These are phyloP conservation scores for Neopelma chrysocephalum DNA, from an alignment of 2,797 vertebrate species.

Conservation along the genomic window DNA sequence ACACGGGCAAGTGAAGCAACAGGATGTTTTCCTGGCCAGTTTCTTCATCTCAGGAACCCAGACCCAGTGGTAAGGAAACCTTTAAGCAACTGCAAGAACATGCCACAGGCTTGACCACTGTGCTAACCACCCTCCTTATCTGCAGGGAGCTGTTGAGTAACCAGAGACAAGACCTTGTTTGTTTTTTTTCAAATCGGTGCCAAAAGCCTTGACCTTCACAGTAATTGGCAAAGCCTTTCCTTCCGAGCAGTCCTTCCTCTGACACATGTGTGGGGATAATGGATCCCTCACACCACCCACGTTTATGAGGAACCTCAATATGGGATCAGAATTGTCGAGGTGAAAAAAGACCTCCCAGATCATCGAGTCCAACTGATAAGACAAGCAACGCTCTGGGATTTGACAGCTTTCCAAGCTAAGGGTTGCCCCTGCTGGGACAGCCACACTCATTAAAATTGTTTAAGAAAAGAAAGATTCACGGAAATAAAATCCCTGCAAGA, in stretches of 20 bases:
- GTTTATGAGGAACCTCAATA: fast-evolving
- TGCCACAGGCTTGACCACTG: neutral
- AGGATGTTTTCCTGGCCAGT: constrained; percentile 12
- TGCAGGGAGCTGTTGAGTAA: constrained; percentile 28
- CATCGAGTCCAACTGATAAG: neutral
- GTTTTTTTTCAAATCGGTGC: constrained; percentile 4
- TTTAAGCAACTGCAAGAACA: neutral
- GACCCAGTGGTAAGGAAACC: neutral
- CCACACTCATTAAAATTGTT: neutral
- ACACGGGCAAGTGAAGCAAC: neutral
- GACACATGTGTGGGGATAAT: fast-evolving
- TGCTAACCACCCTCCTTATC: neutral
- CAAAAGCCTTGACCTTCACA: neutral
- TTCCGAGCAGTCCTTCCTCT: neutral
- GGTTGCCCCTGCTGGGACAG: neutral
- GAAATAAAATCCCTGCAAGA: neutral
- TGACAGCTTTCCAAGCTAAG: neutral
- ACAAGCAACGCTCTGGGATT: neutral
- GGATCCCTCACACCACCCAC: fast-evolving
- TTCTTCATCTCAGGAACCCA: neutral
- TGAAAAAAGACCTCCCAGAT: neutral
- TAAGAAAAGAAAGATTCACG: neutral
- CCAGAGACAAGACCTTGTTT: neutral
- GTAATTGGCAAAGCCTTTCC: neutral
- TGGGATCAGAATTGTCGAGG: neutral